Evolutionary conservation across 2,888 invertebrate genomes (phyloP).

Genomic region (Cataglyphis livida): DNA sequence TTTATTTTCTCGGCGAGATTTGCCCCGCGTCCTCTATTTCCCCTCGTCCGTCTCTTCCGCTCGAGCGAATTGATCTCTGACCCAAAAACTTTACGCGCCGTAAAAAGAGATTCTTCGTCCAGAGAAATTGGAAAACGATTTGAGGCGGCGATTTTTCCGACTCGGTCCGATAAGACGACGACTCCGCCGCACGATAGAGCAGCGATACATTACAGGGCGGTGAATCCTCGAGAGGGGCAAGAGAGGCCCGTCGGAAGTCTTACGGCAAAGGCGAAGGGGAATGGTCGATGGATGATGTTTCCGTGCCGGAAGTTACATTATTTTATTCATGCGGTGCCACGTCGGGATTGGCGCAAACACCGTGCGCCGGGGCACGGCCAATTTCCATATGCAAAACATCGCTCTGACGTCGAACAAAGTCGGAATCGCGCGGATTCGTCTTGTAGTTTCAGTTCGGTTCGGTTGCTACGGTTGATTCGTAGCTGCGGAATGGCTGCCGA

Average conservation of each 20-base stretch:
- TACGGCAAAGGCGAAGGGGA: conserved; percentile 33
- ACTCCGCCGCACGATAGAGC: conserved; percentile 28
- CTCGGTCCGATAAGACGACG: conserved; percentile 51
- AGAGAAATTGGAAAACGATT: conserved; percentile 55
- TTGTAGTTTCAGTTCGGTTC: conserved; percentile 40
- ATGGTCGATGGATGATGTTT: conserved; percentile 60
- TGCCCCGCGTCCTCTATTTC: background rate
- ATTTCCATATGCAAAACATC: conserved; percentile 81
- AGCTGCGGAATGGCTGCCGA: conserved; percentile 10
- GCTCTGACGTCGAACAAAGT: conserved; percentile 69
- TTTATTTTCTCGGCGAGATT: conserved; percentile 42
- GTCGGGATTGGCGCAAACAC: conserved; percentile 69
- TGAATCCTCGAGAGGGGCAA: conserved; percentile 33
- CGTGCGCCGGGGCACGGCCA: conserved; percentile 66
- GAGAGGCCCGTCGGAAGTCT: conserved; percentile 4
- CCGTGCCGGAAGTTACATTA: conserved; percentile 75
- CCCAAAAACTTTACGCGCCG: conserved; percentile 55
- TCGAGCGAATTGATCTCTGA: conserved; percentile 48
- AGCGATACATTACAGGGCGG: conserved; percentile 31
- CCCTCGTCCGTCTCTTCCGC: conserved; percentile 2
- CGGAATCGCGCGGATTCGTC: conserved; percentile 61
- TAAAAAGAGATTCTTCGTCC: background rate
- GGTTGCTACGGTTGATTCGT: conserved; percentile 32
- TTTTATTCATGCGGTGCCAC: conserved; percentile 79
- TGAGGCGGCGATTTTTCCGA: conserved; percentile 52